Evolutionary conservation across 2,888 invertebrate species (phyloP).

Genomic region (Ophioninae sp.): DNA sequence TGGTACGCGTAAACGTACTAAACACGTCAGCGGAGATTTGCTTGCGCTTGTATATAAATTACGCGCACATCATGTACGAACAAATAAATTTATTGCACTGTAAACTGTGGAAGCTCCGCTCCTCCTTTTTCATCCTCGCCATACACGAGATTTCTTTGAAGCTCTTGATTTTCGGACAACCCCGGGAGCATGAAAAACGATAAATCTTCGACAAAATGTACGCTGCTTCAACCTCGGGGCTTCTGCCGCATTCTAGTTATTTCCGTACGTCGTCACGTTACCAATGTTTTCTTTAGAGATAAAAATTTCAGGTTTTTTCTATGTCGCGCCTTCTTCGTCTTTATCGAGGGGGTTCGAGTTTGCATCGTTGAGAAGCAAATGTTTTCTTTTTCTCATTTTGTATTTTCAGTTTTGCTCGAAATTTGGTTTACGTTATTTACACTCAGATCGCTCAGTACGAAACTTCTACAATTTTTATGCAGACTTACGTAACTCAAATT

Average conservation of each 20-base stretch:
- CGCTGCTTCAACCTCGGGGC: constrained; percentile 15
- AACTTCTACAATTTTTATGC: no score
- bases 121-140: constrained; percentile 17
- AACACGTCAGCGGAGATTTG: not conserved
- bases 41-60: constrained; percentile 55
- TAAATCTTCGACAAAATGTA: constrained; percentile 63
- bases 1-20: constrained; percentile 31
- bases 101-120: constrained; percentile 12
- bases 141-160: constrained; percentile 36
- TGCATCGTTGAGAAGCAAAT: no score
- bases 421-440: not conserved
- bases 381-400: no score
- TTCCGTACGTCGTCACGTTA: constrained; percentile 48
- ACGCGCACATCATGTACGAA: constrained; percentile 55
- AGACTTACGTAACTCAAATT: no score
- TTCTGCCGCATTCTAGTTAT: constrained; percentile 55
- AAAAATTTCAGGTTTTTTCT: not conserved
- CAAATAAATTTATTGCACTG: constrained; percentile 64
- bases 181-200: constrained; percentile 45
- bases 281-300: not conserved
- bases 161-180: constrained; percentile 43
- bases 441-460: no score
- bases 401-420: not conserved
- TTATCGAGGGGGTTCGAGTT: not conserved
- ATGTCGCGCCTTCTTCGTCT: not conserved